Evolutionary conservation across 2,888 invertebrate species (phyloP), one percentile per base, ranked within the genome.

Genomic region (Nasonia oneida): DNA sequence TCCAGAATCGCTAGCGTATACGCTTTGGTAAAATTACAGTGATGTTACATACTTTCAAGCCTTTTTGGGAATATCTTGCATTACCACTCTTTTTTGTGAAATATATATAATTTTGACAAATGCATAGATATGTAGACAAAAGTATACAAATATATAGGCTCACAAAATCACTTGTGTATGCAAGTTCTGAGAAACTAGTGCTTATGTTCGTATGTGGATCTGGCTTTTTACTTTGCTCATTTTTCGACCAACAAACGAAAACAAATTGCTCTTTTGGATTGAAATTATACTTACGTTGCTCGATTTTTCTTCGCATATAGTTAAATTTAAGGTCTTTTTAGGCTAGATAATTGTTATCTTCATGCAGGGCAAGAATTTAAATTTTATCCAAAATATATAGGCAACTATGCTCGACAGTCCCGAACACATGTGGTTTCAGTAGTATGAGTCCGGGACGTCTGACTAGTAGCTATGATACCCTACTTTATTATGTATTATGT

Each of bases 101-200:
- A 83, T 71, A 71, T 83, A 73, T 77, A 71, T 83, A 78, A 79
- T 73, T 50, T 79, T 37, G 73, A 83, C 73, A 76, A 76, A 81
- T 81, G 75, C 71, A 84, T 76, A 61, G 78, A 50, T 84, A 76
- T 80, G 61, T 47, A 83, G 76, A 83, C 37, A 86, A 79, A 83
- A 80, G 57, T 86, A 86, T 83, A 83, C 79, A 75, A 50, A 73
- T 78, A 75, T 61, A 77, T 42, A 47, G 77, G 64, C 67, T 81
- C 29, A 73, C 53, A 50, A 82, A 67, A 86, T 82, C 50, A 67
- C 76, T 76, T 50, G 12, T 71, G 10, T 86, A 80, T 53, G 70
- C 81, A 86, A 86, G 86, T 86, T 86, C 86, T 86, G 86, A 86
- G 86, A 86, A 86, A 86, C 84, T 81, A 86, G 83, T 77, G 78